Percentiles rank a stretch among this genome's conserved stretches.
phyloP scores from a whole-genome alignment of 1,140 invertebrate species.

The Zaprionus ornatus region DNA sequence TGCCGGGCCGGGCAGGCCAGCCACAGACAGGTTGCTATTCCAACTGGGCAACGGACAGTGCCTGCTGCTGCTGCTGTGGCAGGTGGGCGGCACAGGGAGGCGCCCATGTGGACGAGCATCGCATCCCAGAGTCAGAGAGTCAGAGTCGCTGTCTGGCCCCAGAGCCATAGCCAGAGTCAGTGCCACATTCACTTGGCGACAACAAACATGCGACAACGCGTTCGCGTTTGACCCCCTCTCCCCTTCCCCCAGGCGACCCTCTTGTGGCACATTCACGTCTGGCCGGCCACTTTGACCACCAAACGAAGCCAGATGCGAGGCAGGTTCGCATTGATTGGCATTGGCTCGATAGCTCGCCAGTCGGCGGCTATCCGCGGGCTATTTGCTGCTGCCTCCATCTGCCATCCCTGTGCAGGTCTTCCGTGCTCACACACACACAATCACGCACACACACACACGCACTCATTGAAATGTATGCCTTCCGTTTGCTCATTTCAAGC shows the following conservation, averaged over 20 bases:
- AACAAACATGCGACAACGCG: constrained; percentile 60
- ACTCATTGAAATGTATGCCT: constrained; percentile 74
- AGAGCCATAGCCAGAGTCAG: constrained; percentile 8
- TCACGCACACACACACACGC: constrained; percentile 31
- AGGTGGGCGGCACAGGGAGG: constrained; percentile 62
- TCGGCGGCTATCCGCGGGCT: constrained; percentile 51
- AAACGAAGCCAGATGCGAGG: constrained; percentile 12
- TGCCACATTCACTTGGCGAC: constrained; percentile 42
- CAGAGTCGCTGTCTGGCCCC: constrained; percentile 22
- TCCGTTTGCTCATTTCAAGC: constrained; percentile 82
- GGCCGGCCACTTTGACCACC: constrained; percentile 45
- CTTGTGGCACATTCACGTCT: constrained; percentile 16
- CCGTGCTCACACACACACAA: constrained; percentile 32
- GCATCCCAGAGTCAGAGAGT: constrained; percentile 16
- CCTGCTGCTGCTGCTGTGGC: constrained; percentile 21
- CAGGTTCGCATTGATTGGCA: constrained; percentile 67
- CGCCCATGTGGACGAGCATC: constrained; percentile 21
- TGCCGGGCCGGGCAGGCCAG: not conserved
- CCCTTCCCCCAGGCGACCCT: not conserved
- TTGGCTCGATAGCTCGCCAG: constrained; percentile 61
- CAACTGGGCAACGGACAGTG: not conserved
- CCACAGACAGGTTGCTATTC: constrained; percentile 40
- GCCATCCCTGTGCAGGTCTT: constrained; percentile 5
- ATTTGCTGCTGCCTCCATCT: constrained; percentile 38
- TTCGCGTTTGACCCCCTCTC: not conserved